Percentiles rank a stretch among this genome's conserved stretches.
Conservation (phyloP, 2,888 invertebrate genomes). For the Prionchulus punctatus region DNA sequence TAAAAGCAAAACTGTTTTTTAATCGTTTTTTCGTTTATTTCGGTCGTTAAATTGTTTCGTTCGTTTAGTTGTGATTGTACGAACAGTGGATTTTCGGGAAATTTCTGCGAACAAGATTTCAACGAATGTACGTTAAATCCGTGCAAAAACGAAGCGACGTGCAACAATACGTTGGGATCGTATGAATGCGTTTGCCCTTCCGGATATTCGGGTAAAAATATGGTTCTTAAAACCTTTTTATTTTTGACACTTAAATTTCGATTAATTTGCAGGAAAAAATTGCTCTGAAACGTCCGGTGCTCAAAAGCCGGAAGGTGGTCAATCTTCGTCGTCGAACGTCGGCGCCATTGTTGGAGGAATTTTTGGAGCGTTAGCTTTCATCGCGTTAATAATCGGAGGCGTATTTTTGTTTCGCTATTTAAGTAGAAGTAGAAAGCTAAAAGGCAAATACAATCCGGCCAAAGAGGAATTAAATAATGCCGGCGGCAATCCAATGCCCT, state of each 20-base stretch:
- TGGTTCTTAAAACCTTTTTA: too few relatives aligned
- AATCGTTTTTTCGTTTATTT: too few relatives aligned
- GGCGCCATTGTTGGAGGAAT: constrained; percentile 7
- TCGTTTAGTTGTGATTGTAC: too few relatives aligned
- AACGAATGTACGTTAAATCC: background rate
- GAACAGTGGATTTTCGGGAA: background rate
- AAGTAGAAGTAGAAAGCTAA: constrained; percentile 19
- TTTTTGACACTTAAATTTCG: too few relatives aligned
- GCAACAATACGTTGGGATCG: background rate
- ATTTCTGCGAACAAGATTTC: background rate
- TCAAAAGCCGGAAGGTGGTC: background rate
- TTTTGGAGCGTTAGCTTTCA: constrained; percentile 5
- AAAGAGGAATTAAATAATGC: constrained; percentile 22
- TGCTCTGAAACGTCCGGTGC: too few relatives aligned
- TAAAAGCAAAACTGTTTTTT: too few relatives aligned
- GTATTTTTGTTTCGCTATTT: constrained; percentile 18
- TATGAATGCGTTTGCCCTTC: background rate
- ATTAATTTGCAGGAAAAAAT: too few relatives aligned
- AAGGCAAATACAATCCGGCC: constrained; percentile 27
- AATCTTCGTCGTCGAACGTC: background rate
- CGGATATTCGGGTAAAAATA: background rate
- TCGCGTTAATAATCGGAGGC: constrained; percentile 6
- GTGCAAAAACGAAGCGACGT: background rate
- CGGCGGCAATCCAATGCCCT: constrained; percentile 22
- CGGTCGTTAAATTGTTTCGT: too few relatives aligned